Conservation (phyloP, 2,113 vertebrate genomes). For the Crotophaga sulcirostris region DNA sequence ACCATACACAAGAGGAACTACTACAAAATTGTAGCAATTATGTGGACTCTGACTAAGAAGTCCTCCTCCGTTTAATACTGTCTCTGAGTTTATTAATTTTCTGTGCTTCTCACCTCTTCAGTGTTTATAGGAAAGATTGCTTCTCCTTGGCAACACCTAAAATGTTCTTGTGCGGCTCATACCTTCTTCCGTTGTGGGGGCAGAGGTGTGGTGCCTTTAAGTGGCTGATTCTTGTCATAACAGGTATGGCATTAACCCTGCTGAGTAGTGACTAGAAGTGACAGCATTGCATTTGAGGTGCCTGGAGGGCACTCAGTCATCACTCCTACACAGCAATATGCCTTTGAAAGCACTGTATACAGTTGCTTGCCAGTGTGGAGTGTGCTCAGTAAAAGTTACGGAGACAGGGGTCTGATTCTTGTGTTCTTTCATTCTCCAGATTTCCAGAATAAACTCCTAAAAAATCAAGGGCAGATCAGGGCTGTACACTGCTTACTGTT, state of each 20-base stretch:
- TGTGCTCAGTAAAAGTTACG: not conserved
- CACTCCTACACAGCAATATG: slow-evolving; percentile 66
- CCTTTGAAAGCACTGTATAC: slow-evolving; percentile 59
- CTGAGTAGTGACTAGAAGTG: slow-evolving; percentile 80
- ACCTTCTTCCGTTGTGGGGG: slow-evolving; percentile 75
- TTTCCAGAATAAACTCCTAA: not conserved
- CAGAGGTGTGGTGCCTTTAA: slow-evolving; percentile 84
- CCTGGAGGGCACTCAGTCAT: slow-evolving; percentile 79
- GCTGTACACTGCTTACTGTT: not conserved
- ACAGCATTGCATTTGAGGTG: slow-evolving; percentile 76
- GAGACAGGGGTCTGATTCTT: slow-evolving; percentile 8
- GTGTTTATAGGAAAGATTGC: slow-evolving; percentile 75
- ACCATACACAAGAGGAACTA: slow-evolving; percentile 50
- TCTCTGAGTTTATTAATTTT: slow-evolving; percentile 48
- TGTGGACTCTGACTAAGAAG: not conserved
- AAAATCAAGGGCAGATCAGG: not conserved
- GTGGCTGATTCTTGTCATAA: slow-evolving; percentile 85
- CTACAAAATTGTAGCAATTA: slow-evolving; percentile 75
- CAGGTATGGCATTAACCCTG: slow-evolving; percentile 80
- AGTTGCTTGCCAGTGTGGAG: slow-evolving; percentile 44
- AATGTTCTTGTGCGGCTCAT: slow-evolving; percentile 70
- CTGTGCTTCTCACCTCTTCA: slow-evolving; percentile 24
- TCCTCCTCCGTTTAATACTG: slow-evolving; percentile 6
- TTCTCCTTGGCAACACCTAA: slow-evolving; percentile 77
- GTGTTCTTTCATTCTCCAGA: not conserved